These are phyloP conservation scores for Linurgus olivaceus DNA, from an alignment of 2,797 vertebrate species.

Conservation along the genomic window DNA sequence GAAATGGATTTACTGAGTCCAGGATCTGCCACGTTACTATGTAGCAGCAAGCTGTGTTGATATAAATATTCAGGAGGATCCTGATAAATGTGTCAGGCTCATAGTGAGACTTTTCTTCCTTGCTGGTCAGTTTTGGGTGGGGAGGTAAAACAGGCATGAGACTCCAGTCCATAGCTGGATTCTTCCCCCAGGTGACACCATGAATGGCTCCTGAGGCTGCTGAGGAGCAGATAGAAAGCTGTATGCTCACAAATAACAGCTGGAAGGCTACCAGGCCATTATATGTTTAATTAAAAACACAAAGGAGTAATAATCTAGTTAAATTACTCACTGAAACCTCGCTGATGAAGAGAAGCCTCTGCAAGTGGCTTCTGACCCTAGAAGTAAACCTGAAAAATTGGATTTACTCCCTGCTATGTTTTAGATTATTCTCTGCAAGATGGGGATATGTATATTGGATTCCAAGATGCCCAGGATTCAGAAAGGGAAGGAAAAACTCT, in stretches of 20 bases:
- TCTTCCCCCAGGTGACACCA: fast-evolving
- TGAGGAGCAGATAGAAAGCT: not conserved
- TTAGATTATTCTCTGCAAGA: conserved; percentile 31
- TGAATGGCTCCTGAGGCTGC: not conserved
- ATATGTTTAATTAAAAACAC: not conserved
- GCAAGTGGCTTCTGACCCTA: conserved; percentile 52
- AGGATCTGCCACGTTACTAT: not conserved
- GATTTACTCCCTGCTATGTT: conserved; percentile 16
- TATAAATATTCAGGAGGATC: not conserved
- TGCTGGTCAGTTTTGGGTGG: not conserved
- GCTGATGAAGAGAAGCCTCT: conserved; percentile 28
- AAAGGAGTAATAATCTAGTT: conserved; percentile 35
- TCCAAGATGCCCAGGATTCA: conserved; percentile 38
- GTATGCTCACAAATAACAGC: not conserved
- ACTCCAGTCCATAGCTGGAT: not conserved
- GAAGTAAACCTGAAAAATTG: conserved; percentile 29
- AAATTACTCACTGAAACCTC: conserved; percentile 56
- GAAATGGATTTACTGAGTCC: fast-evolving
- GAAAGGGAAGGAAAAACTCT: conserved; percentile 28
- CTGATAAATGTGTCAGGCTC: not conserved
- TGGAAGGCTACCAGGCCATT: not conserved
- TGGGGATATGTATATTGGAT: conserved; percentile 12
- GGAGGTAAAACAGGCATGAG: not conserved
- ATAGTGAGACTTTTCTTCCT: not conserved
- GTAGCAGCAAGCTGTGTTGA: not conserved